Conservation (phyloP, 2,113 vertebrate genomes). For the Pelecanus crispus region DNA sequence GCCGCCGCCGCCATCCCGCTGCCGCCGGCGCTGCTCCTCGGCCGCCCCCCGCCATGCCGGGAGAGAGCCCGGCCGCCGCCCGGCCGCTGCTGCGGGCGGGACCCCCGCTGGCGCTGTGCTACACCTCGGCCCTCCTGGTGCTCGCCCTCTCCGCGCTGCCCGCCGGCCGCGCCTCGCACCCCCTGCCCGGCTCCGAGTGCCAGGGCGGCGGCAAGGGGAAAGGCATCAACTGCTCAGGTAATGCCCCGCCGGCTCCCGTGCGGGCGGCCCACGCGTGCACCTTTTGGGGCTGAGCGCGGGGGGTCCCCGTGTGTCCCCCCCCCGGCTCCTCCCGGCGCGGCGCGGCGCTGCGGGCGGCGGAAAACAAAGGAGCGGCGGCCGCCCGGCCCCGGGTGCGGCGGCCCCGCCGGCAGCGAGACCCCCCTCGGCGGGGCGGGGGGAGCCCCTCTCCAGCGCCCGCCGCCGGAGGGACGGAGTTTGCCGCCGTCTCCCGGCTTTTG, state of each 20-base stretch:
- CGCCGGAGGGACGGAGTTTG: background rate
- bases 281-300: background rate
- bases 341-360: background rate
- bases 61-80: constrained; percentile 9
- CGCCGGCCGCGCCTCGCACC: constrained; percentile 69
- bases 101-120: constrained; percentile 40
- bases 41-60: constrained; percentile 40
- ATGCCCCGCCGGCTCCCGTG: background rate
- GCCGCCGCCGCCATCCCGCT: constrained; percentile 2
- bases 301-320: no score
- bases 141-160: constrained; percentile 63
- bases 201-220: constrained; percentile 65
- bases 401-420: background rate
- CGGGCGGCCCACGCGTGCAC: background rate
- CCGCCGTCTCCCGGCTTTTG: background rate
- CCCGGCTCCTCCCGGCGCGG: background rate
- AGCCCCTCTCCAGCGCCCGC: background rate
- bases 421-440: background rate
- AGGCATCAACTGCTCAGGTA: constrained; percentile 77
- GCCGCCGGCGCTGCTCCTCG: background rate
- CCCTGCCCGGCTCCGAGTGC: constrained; percentile 71
- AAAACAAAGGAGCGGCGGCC: constrained; percentile 8
- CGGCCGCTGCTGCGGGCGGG: constrained; percentile 14
- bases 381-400: background rate
- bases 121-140: constrained; percentile 62